A percentile compares a stretch with the other conserved stretches of the same genome.
These are phyloP conservation scores for Pyrochroa serraticornis DNA, from an alignment of 2,888 invertebrate genomes.

Conservation along the genomic window DNA sequence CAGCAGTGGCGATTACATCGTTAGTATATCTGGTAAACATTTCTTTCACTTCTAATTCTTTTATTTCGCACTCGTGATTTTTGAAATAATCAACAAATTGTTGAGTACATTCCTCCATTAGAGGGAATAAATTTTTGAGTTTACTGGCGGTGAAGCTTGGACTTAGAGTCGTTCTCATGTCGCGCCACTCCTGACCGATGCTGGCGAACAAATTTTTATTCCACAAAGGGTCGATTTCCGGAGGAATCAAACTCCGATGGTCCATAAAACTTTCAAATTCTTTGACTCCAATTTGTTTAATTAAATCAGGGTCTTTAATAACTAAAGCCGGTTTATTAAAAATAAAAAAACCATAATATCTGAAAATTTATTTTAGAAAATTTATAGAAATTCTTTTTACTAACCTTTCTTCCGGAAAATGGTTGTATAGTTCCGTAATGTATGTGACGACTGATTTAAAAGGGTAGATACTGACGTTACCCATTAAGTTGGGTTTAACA, in stretches of 20 bases:
- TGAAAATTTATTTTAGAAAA: no score
- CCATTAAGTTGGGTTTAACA: no score
- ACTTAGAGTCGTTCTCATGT: slow-evolving; percentile 56
- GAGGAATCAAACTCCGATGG: slow-evolving; percentile 3
- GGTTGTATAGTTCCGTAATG: no score
- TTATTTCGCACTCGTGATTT: slow-evolving; percentile 22
- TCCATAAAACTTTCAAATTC: slow-evolving; percentile 34
- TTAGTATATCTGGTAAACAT: no score
- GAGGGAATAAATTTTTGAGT: slow-evolving; percentile 45
- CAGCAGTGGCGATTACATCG: no score
- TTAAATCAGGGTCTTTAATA: slow-evolving; percentile 47
- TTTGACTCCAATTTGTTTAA: no score
- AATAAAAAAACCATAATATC: slow-evolving; percentile 36
- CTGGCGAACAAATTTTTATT: no score
- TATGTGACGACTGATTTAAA: no score
- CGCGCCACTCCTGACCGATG: slow-evolving; percentile 41
- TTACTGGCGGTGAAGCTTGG: slow-evolving; percentile 48
- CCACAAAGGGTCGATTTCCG: background rate
- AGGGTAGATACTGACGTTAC: no score
- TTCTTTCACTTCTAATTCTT: slow-evolving; percentile 2
- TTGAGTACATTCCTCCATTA: slow-evolving; percentile 39
- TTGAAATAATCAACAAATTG: slow-evolving; percentile 34
- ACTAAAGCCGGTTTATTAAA: slow-evolving; percentile 57
- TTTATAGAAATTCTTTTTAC: no score
- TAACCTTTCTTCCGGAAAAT: no score